Percentiles rank a stretch among this genome's conserved stretches.
These are phyloP conservation scores for Epistrophe grossulariae DNA, from an alignment of 2,888 invertebrate genomes.

Conservation along the genomic window DNA sequence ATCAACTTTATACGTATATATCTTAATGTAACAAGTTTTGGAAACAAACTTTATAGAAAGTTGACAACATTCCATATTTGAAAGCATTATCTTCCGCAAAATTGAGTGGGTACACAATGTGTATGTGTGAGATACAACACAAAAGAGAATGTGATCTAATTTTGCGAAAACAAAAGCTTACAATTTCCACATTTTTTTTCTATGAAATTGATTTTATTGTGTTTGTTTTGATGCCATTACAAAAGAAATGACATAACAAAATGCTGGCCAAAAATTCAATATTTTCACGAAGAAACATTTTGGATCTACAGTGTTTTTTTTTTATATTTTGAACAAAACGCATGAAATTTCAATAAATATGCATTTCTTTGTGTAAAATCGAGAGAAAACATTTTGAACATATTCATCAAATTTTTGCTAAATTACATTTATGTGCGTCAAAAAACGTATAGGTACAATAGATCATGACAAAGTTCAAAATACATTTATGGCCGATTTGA, in stretches of 20 bases:
- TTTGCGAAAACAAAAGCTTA: constrained; percentile 1
- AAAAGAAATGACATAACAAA: background rate
- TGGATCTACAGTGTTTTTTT: too few species aligned
- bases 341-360: too few species aligned
- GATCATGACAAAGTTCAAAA: too few species aligned
- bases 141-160: constrained; percentile 28
- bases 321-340: too few species aligned
- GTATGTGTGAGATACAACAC: background rate
- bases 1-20: background rate
- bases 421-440: too few species aligned
- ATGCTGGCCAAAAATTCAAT: background rate
- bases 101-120: constrained; percentile 7
- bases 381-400: too few species aligned
- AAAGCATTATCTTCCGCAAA: background rate
- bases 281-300: background rate
- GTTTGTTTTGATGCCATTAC: background rate
- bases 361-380: too few species aligned
- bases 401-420: too few species aligned
- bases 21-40: background rate
- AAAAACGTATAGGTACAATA: too few species aligned
- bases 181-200: background rate
- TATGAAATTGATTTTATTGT: background rate
- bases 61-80: constrained; percentile 18
- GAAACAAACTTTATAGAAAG: constrained; percentile 4
- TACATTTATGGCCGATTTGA: too few species aligned